phyloP scores from a whole-genome alignment of 2,888 invertebrate genomes.

The Pristionchus entomophagus region DNA sequence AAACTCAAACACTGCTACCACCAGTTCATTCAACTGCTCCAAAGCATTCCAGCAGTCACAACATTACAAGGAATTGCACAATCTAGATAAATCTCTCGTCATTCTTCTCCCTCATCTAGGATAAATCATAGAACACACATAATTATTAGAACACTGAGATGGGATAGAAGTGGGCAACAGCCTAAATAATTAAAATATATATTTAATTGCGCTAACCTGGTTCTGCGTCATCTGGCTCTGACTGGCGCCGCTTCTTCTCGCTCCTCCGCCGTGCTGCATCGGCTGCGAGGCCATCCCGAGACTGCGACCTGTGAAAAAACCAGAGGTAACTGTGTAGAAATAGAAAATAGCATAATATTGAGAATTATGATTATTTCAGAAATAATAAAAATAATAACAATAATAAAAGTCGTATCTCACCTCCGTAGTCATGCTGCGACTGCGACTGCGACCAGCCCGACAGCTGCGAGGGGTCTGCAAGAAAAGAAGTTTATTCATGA shows the following conservation, averaged over 20 bases:
- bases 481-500: background rate
- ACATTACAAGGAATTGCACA: no score
- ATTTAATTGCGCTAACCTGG: background rate
- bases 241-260: background rate
- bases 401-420: background rate
- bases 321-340: background rate
- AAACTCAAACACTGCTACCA: no score
- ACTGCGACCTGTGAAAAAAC: background rate
- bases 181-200: no score
- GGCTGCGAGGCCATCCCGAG: constrained; percentile 18
- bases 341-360: background rate
- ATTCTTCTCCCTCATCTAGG: no score
- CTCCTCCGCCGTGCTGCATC: background rate
- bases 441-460: constrained; percentile 28
- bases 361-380: background rate
- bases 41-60: no score
- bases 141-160: no score
- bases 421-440: constrained; percentile 38
- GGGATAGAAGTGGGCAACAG: no score
- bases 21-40: no score
- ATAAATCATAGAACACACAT: no score
- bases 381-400: no score
- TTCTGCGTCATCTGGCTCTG: constrained; percentile 41
- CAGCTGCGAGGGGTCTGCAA: constrained; percentile 1
- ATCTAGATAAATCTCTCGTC: no score